Base-by-base conservation (phyloP, 2,888 invertebrate species). In the Tanaodytes sp. region DNA sequence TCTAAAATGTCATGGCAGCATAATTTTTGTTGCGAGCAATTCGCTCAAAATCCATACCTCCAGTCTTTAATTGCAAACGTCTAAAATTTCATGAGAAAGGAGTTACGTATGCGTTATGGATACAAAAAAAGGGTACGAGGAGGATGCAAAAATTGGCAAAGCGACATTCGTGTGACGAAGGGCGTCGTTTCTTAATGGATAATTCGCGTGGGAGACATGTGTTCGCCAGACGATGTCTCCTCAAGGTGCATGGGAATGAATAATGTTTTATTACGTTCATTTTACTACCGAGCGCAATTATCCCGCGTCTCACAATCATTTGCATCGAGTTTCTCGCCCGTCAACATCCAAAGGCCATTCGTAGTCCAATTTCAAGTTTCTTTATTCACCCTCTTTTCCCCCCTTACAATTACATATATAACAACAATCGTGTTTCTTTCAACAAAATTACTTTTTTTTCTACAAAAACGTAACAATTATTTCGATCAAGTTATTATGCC, bases 201-300 rank as follows among this genome's bases (percentile, higher is more conserved):
- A 76, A 79, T 76, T 76, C 77, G 75, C 76, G 68, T 76, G 63
- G 74, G 67, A 40, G 76, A 80, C 82, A 82, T 81, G 76, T 82
- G 82, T 77, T 79, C 75, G 72, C 81, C 82, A 82, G 82, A 82
- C 80, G 78, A 73, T 68, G 71, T 73, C 75, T 74, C 73, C 66
- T 67, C 58, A 77, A 79, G 79, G 79, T 79, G 73, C 77, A 78
- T 76, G 78, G 79, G 74, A 79, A 78, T 75, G 77, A 76, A 75
- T 77, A 77, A 75, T 73, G 75, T 77, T 75, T 79, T 58, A 79
- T 79, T 75, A 62, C 51, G 64, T 69, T 66, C 74, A 54, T 69
- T 70, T 77, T 74, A 76, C 67, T 66, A 68, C 62, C 62, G 45
- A 57, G 62, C 31, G 14, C 43, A 57, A 66, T 65, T 66, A 66